phyloP scores from a whole-genome alignment of 1,140 invertebrate species.

The Drosophila burlai region DNA sequence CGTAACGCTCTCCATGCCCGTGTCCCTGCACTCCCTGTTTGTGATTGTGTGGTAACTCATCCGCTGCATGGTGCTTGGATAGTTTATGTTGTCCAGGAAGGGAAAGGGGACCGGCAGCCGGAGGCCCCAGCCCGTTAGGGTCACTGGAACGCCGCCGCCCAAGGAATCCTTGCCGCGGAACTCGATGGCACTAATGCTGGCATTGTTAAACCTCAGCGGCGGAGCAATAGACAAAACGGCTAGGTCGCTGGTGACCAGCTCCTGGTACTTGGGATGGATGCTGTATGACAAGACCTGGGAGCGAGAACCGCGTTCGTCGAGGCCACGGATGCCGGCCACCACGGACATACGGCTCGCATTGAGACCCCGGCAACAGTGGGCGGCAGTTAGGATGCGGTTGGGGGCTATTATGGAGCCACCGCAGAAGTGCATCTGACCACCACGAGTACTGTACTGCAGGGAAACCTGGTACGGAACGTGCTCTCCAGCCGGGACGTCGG shows the following conservation, averaged over 20 bases:
- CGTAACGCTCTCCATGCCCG: slow-evolving; percentile 72
- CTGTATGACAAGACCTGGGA: slow-evolving; percentile 46
- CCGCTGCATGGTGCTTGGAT: slow-evolving; percentile 64
- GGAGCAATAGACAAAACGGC: slow-evolving; percentile 68
- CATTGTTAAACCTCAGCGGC: slow-evolving; percentile 59
- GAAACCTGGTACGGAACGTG: slow-evolving; percentile 80
- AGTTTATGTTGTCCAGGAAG: slow-evolving; percentile 65
- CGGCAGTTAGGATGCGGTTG: slow-evolving; percentile 81
- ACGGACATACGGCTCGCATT: slow-evolving; percentile 76
- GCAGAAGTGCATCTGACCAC: slow-evolving; percentile 73
- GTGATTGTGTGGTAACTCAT: slow-evolving; percentile 75
- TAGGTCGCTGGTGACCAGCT: slow-evolving; percentile 74
- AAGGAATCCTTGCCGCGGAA: slow-evolving; percentile 45
- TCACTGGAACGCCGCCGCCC: slow-evolving; percentile 59
- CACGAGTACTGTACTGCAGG: slow-evolving; percentile 59
- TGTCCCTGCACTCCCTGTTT: slow-evolving; percentile 59
- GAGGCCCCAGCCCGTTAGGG: slow-evolving; percentile 80
- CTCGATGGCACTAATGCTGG: slow-evolving; percentile 54
- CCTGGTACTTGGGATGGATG: slow-evolving; percentile 74
- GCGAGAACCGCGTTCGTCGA: slow-evolving; percentile 79
- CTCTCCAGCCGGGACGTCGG: slow-evolving; percentile 56
- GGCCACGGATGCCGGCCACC: slow-evolving; percentile 85
- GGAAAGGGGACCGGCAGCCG: slow-evolving; percentile 61
- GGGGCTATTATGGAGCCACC: slow-evolving; percentile 83
- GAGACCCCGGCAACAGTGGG: slow-evolving; percentile 78